Evolutionary conservation across 2,888 invertebrate species (phyloP).

Genomic region (Norana najaformis): DNA sequence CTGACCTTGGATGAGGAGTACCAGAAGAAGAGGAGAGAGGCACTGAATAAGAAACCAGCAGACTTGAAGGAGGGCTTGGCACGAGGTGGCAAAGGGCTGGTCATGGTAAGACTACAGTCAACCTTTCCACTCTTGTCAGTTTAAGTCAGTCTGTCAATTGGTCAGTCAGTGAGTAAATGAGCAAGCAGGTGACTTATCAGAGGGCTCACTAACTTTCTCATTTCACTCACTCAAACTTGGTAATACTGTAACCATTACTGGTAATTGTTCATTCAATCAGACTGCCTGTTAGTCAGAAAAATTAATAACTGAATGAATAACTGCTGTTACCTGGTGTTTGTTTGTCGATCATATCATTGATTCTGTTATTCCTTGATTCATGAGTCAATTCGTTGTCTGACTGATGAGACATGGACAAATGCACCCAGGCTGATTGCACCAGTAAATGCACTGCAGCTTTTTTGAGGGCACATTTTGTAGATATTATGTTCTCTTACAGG

Average conservation of each 20-base stretch:
- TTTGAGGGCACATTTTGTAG: neutral
- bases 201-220: neutral
- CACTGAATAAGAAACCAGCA: slow-evolving; percentile 83
- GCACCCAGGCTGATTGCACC: neutral
- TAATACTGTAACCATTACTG: too few species aligned
- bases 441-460: too few species aligned
- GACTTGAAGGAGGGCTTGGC: slow-evolving; percentile 89
- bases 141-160: neutral
- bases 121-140: neutral
- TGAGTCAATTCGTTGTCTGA: neutral
- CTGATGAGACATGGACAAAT: neutral
- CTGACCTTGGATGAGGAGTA: slow-evolving; percentile 93
- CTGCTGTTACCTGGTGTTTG: too few species aligned
- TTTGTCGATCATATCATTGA: neutral
- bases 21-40: slow-evolving; percentile 87
- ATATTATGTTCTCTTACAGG: neutral
- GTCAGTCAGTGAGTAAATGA: neutral
- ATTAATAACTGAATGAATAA: too few species aligned
- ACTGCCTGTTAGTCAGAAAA: too few species aligned
- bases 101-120: slow-evolving; percentile 44
- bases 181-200: neutral
- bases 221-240: neutral
- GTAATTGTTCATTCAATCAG: too few species aligned
- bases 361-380: neutral
- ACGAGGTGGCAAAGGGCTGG: slow-evolving; percentile 88